Evolutionary conservation across 1,140 invertebrate genomes (phyloP), one percentile per base, ranked within the genome.

Genomic region (Dendroctonus ponderosae): DNA sequence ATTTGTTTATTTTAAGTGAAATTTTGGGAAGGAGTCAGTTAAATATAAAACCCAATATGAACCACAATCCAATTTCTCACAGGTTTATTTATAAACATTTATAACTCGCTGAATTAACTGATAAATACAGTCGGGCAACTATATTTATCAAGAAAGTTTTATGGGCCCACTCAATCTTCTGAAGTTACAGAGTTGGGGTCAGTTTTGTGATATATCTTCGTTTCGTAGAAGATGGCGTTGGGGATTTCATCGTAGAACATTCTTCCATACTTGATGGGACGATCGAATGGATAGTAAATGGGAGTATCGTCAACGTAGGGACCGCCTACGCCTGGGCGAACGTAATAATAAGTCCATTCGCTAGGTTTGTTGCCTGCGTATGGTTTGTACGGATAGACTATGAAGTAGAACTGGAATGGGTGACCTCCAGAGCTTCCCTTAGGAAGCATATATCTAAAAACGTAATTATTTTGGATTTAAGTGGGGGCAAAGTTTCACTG

Each of bases 341-440:
- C 15, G 73, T 72, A 72, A 26, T 59, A 15, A 57, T 71, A 64
- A 8, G 62, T 67, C 50, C 75, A 52, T 48, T 72, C 52, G 11
- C 66, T 14, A 8, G 51, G 53, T 38, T 66, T 56, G 46, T 63
- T 57, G 15, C 48, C 51, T 6, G 67, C 50, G 9, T 72, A 62
- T 46, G 85, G 62, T 53, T 68, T 53, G 59, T 65, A 71, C 11
- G 85, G 84, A 67, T 83, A 85, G 11, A 88, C 84, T 62, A 86
- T 82, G 6, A 89, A 84, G 78, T 83, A 88, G 61, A 91, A 76
- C 68, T 86, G 83, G 80, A 82, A 88, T 41, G 83, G 76, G 74
- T 83, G 81, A 69, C 90, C 89, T 62, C 83, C 84, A 66, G 81
- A 79, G 61, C 80, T 85, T 71, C 89, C 90, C 71, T 83, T 86